Conservation (phyloP, 2,113 vertebrate species). For the Tichodroma muraria region DNA sequence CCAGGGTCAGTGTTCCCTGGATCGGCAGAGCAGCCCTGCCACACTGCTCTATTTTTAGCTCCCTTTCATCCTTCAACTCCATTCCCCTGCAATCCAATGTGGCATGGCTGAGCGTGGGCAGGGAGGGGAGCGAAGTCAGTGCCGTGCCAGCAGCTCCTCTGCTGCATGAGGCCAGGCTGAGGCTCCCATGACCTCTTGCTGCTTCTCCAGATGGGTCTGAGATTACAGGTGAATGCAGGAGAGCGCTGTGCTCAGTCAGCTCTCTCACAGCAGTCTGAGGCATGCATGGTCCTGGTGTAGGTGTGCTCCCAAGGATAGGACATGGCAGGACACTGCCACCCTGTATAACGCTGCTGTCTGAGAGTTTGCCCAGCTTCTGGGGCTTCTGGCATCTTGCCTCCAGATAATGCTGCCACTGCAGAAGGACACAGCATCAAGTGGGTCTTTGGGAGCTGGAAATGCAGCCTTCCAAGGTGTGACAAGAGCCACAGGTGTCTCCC, state of each 20-base stretch:
- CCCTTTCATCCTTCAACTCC: not conserved
- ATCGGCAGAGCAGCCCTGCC: not conserved
- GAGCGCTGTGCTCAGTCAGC: not conserved
- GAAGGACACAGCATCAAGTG: not conserved
- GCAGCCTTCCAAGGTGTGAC: not conserved
- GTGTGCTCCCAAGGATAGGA: not conserved
- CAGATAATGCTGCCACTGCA: not conserved
- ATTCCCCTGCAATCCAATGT: not conserved
- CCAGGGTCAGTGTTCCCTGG: not conserved
- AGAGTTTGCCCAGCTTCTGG: not conserved
- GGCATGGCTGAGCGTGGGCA: not conserved
- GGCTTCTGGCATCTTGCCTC: not conserved
- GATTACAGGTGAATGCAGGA: not conserved
- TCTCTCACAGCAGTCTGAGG: not conserved
- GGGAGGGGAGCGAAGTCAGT: not conserved
- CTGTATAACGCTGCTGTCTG: rapidly evolving
- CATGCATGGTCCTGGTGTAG: not conserved
- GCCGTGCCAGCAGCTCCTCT: not conserved
- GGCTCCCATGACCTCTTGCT: not conserved
- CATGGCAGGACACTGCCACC: not conserved
- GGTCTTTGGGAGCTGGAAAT: not conserved
- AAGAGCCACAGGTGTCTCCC: no score
- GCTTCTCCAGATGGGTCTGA: not conserved
- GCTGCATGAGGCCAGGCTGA: not conserved
- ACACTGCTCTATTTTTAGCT: slow-evolving; percentile 18